A percentile compares a stretch with the other conserved stretches of the same genome.
These are phyloP conservation scores for Acrocephalus kingi DNA, from an alignment of 2,113 vertebrate species.

Conservation along the genomic window DNA sequence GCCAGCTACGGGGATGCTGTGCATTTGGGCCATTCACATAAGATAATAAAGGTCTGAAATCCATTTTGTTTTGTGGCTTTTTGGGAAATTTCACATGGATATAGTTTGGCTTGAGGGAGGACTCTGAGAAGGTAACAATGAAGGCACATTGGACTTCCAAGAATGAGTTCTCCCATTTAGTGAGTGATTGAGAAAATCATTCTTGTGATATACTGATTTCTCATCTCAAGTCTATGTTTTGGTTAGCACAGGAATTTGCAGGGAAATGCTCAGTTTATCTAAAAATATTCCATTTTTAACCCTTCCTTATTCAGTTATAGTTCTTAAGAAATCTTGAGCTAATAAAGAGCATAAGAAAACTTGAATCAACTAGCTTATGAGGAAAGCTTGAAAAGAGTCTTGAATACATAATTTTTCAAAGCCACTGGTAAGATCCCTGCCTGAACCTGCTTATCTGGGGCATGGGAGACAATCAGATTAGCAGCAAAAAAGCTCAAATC, in stretches of 20 bases:
- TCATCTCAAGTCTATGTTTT: background rate
- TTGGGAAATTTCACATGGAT: background rate
- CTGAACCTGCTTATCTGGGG: background rate
- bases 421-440: rapidly evolving
- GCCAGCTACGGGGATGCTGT: background rate
- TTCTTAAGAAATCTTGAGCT: background rate
- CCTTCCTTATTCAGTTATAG: background rate
- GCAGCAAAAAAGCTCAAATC: background rate
- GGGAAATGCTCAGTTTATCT: background rate
- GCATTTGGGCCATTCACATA: background rate
- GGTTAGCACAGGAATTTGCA: background rate
- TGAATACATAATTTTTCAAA: background rate
- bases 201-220: background rate
- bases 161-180: background rate
- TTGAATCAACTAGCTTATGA: background rate
- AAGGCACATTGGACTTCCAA: background rate
- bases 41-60: background rate
- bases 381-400: background rate
- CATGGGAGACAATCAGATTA: background rate
- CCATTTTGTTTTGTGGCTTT: background rate
- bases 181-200: background rate
- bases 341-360: background rate
- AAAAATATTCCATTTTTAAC: background rate
- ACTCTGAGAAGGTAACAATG: background rate
- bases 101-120: background rate